Base-by-base conservation (phyloP, 2,888 invertebrate species). In the Ennomos erosarius region DNA sequence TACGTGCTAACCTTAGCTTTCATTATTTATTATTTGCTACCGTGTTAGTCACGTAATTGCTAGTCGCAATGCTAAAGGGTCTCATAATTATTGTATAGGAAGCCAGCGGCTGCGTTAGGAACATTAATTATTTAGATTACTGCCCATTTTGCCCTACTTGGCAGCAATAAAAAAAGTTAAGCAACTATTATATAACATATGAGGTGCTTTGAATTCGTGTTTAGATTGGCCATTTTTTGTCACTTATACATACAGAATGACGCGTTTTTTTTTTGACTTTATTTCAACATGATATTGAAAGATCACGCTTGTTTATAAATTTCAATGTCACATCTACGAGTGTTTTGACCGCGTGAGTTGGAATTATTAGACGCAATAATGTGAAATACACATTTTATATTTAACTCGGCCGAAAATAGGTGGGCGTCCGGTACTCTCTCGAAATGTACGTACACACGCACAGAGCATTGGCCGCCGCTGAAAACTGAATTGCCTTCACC, bases 341-440 rank as follows among this genome's bases (percentile, higher is more conserved):
- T 79, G 70, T 76, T 75, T 75, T 75, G 73, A 71, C 73, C 69
- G 38, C 55, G 56, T 68, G 53, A 45, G 55, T 62, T 44, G 68
- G 64, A 69, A 69, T 73, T 65, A 74, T 79, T 78, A 79, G 78
- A 78, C 75, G 80, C 81, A 79, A 78, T 75, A 74, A 70, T 68
- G 75, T 79, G 77, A 74, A 82, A 79, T 81, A 75, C 75, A 76
- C 70, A 76, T 78, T 79, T 81, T 82, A 82, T 76, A 81, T 83
- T 78, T 85, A 85, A 82, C 76, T 65, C 64, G 67, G 73, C 81
- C 80, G 76, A 85, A 87, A 87, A 87, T 87, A 87, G 84, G 87
- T 88, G 84, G 85, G 87, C 81, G 88, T 83, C 73, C 79, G 74
- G 53, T 59, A 56, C 56, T 43, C 46, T 47, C 38, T 38, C 38